phyloP scores from a whole-genome alignment of 1,140 invertebrate genomes.

The Coptotermes formosanus region DNA sequence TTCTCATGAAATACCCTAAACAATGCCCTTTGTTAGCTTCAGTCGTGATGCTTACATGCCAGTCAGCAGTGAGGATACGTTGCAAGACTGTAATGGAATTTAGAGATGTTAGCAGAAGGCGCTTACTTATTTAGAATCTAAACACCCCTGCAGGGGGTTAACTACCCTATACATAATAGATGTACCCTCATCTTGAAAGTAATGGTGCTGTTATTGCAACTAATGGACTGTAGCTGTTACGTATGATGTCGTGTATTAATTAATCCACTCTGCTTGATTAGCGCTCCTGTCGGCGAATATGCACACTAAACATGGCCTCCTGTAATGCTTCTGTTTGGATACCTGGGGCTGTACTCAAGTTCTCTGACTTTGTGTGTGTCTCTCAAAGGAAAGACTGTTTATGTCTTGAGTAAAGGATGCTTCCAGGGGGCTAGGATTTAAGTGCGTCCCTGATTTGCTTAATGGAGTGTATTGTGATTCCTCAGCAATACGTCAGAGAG shows the following conservation, averaged over 20 bases:
- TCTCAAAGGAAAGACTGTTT: background rate
- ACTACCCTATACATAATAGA: background rate
- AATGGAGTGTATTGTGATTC: background rate
- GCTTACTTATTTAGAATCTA: background rate
- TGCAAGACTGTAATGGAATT: background rate
- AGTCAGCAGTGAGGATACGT: background rate
- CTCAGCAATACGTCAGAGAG: too few relatives aligned
- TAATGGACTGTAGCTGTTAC: background rate
- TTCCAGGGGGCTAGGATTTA: background rate
- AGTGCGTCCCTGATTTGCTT: background rate
- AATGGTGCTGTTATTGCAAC: background rate
- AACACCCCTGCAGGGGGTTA: background rate
- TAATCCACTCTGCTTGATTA: conserved; percentile 15
- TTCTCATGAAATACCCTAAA: too few relatives aligned
- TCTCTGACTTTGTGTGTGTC: background rate
- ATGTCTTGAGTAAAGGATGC: background rate
- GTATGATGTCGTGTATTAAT: background rate
- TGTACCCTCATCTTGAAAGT: background rate
- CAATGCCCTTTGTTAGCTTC: too few relatives aligned
- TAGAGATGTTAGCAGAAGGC: background rate
- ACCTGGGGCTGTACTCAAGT: background rate
- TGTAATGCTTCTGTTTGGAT: background rate
- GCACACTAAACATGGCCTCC: background rate
- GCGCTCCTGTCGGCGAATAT: background rate
- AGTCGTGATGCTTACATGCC: too few relatives aligned